phyloP scores from a whole-genome alignment of 2,113 vertebrate species.

The Neodontobutis hainanensis region DNA sequence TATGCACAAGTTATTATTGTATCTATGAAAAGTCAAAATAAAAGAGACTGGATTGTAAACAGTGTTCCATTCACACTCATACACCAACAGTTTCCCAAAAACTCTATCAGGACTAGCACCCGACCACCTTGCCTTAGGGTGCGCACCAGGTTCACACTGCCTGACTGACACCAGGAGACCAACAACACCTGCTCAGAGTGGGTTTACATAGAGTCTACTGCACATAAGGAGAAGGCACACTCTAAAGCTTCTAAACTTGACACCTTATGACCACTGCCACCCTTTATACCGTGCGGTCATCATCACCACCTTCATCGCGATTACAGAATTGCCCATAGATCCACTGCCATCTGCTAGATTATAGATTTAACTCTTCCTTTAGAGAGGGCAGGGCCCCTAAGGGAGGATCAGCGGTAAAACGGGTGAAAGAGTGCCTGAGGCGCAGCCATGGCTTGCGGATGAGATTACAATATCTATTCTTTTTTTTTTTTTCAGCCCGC shows the following conservation, averaged over 20 bases:
- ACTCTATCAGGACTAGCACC: conserved; percentile 48
- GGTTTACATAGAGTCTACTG: conserved; percentile 27
- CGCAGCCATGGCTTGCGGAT: conserved; percentile 66
- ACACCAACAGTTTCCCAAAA: conserved; percentile 49
- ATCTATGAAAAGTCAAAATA: conserved; percentile 23
- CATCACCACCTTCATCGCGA: conserved; percentile 54
- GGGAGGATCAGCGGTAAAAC: conserved; percentile 76
- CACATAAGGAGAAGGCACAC: background rate
- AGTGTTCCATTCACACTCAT: conserved; percentile 27
- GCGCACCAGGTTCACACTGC: conserved; percentile 40
- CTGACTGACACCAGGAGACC: conserved; percentile 39
- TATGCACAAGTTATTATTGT: background rate
- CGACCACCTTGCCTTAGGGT: conserved; percentile 37
- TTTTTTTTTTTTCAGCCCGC: conserved; percentile 46
- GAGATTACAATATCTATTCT: conserved; percentile 79
- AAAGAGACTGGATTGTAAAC: background rate
- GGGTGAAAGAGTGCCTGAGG: conserved; percentile 76
- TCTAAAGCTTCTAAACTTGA: conserved; percentile 28
- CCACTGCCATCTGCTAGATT: conserved; percentile 79
- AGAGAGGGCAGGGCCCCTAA: conserved; percentile 67
- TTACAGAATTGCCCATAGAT: conserved; percentile 79
- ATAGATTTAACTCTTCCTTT: conserved; percentile 76
- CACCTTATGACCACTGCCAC: conserved; percentile 13
- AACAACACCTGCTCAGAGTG: conserved; percentile 24
- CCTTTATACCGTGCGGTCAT: conserved; percentile 30